These are phyloP conservation scores for Morelia viridis DNA, from an alignment of 2,797 vertebrate species.

Conservation along the genomic window DNA sequence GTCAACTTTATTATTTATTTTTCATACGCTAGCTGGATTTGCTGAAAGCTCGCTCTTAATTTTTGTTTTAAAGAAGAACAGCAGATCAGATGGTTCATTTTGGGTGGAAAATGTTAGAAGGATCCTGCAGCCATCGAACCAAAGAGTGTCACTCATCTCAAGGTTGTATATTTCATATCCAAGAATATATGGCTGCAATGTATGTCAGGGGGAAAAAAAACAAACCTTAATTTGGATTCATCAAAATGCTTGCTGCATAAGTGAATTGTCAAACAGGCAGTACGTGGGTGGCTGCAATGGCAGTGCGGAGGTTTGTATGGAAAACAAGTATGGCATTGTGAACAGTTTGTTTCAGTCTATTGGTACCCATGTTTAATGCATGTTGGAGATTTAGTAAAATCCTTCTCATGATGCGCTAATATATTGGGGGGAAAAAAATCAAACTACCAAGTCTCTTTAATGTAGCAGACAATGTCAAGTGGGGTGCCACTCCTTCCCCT, in stretches of 20 bases:
- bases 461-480: constrained; percentile 73
- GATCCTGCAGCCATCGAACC: not conserved
- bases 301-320: constrained; percentile 80
- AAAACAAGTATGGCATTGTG: constrained; percentile 81
- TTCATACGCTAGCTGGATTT: constrained; percentile 31
- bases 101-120: not conserved
- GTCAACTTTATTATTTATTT: constrained; percentile 44
- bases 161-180: constrained; percentile 51
- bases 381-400: constrained; percentile 63
- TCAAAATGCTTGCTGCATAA: constrained; percentile 71
- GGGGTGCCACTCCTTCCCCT: constrained; percentile 58
- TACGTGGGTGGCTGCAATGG: constrained; percentile 79
- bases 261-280: constrained; percentile 72
- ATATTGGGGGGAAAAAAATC: constrained; percentile 45
- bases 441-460: constrained; percentile 69
- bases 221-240: constrained; percentile 72
- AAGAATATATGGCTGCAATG: constrained; percentile 62
- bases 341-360: constrained; percentile 71
- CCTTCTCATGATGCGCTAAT: constrained; percentile 61
- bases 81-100: constrained; percentile 20
- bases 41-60: constrained; percentile 40
- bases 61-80: constrained; percentile 38
- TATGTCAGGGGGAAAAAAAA: constrained; percentile 39
- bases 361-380: constrained; percentile 70
- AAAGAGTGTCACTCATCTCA: constrained; percentile 43